Percentiles rank a stretch among this genome's conserved stretches.
phyloP scores from a whole-genome alignment of 2,888 invertebrate species.

The Strigamia transsilvanica region DNA sequence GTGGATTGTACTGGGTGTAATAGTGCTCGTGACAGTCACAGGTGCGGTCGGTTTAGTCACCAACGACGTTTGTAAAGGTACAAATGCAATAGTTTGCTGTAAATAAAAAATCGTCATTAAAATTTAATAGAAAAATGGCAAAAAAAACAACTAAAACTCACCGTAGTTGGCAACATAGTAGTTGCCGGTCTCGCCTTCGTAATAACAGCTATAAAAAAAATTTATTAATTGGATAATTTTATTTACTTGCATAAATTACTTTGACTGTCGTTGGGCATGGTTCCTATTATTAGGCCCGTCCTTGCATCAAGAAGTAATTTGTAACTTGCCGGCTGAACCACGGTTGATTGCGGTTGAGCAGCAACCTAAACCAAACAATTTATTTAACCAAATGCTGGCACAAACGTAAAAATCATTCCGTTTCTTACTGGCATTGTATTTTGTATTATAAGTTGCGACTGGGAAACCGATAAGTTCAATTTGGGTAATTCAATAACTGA shows the following conservation, averaged over 20 bases:
- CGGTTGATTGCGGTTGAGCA: not conserved
- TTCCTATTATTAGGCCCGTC: slow-evolving; percentile 49
- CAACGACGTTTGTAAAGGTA: not conserved
- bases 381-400: not conserved
- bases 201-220: not conserved
- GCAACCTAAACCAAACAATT: slow-evolving; percentile 11
- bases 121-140: not conserved
- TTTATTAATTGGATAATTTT: not conserved
- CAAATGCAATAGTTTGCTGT: slow-evolving; percentile 32
- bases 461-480: not conserved
- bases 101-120: not conserved
- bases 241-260: not conserved
- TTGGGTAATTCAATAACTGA: slow-evolving; percentile 15
- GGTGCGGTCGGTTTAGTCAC: not conserved
- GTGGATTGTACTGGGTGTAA: not conserved
- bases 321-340: slow-evolving; percentile 2
- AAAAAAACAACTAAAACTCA: not conserved
- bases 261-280: slow-evolving; percentile 34
- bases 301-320: slow-evolving; percentile 43
- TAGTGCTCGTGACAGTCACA: not conserved
- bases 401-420: not conserved
- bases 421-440: not conserved
- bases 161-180: not conserved
- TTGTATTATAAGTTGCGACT: slow-evolving; percentile 29
- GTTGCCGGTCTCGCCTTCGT: not conserved